Conservation (phyloP, 2,888 invertebrate species). For the Cetonia aurata region DNA sequence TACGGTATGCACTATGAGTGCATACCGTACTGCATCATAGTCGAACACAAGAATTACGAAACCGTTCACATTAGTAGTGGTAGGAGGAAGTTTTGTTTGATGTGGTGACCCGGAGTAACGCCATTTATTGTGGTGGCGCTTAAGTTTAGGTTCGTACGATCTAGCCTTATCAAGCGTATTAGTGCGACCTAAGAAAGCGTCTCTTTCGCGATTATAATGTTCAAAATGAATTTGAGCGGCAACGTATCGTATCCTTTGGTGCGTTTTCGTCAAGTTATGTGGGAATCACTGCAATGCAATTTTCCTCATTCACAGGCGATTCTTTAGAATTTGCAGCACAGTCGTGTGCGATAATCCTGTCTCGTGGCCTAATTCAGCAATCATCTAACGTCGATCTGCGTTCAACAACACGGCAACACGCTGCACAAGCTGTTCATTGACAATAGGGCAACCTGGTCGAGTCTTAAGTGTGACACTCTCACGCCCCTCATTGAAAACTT, state of each 20-base stretch:
- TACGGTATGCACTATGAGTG: too few relatives aligned
- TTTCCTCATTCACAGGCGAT: conserved; percentile 1
- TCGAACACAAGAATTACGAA: too few relatives aligned
- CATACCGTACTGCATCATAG: too few relatives aligned
- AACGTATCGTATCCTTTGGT: too few relatives aligned
- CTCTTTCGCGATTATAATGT: not conserved
- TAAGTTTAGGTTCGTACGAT: conserved; percentile 4
- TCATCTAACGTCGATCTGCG: conserved; percentile 8
- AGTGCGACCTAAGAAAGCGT: conserved; percentile 9
- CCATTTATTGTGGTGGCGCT: not conserved
- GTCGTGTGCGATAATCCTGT: conserved; percentile 9
- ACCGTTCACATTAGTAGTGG: not conserved
- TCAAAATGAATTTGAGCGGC: not conserved
- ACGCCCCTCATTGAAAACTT: conserved; percentile 12
- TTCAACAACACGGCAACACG: not conserved
- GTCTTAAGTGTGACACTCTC: not conserved
- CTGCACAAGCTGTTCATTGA: conserved; percentile 9
- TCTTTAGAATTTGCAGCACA: conserved; percentile 1
- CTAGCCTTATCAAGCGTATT: conserved; percentile 5
- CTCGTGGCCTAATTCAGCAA: conserved; percentile 7
- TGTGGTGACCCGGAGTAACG: not conserved
- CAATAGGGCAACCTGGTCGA: not conserved
- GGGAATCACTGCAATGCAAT: not conserved
- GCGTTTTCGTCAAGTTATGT: conserved; percentile 1
- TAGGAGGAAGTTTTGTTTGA: conserved; percentile 6